Evolutionary conservation across 2,888 invertebrate species (phyloP).

Genomic region (Aleiodes alternator): DNA sequence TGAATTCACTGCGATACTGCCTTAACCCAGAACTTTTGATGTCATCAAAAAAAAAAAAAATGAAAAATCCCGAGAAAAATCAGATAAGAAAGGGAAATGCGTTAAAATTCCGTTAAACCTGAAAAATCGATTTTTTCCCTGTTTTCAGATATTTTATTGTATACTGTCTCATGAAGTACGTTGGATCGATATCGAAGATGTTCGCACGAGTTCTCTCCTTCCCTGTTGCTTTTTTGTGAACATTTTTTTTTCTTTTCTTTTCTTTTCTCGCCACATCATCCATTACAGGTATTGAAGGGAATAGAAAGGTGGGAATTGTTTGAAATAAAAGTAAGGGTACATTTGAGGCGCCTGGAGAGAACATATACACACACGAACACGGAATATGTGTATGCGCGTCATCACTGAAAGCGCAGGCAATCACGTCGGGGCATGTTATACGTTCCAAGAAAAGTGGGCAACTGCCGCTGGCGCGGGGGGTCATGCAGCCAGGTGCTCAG

Average conservation of each 20-base stretch:
- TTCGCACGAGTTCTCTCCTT: conserved; percentile 29
- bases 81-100: neutral
- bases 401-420: conserved; percentile 6
- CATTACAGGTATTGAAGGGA: conserved; percentile 33
- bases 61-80: neutral
- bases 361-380: neutral
- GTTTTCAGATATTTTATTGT: neutral
- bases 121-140: neutral
- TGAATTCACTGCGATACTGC: no score
- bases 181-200: conserved; percentile 32
- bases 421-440: neutral
- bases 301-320: conserved; percentile 22
- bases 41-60: neutral
- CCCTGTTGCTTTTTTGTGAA: no score
- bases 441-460: conserved; percentile 15
- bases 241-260: neutral
- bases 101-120: conserved; percentile 8
- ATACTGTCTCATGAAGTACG: neutral
- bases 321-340: conserved; percentile 16
- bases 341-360: conserved; percentile 3
- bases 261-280: conserved; percentile 26
- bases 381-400: conserved; percentile 6
- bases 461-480: conserved; percentile 62
- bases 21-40: no score
- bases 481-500: conserved; percentile 62